Evolutionary conservation across 2,888 invertebrate genomes (phyloP).

Genomic region (Sympetrum striolatum): DNA sequence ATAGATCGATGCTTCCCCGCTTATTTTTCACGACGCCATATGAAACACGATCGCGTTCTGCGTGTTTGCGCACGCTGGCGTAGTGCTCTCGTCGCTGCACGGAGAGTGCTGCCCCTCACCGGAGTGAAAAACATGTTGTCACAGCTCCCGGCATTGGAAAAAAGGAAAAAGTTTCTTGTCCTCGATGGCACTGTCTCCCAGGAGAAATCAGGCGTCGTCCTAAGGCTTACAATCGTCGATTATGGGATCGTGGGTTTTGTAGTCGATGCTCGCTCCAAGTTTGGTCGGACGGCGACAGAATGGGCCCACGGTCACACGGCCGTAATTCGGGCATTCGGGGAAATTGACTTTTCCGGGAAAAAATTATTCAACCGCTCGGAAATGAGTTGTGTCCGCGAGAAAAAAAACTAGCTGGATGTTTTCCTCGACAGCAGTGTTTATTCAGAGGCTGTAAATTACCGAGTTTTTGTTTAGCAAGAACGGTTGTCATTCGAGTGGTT

Average conservation of each 20-base stretch:
- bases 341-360: neutral
- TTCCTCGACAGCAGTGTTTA: no score
- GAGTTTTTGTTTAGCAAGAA: no score
- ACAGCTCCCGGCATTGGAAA: neutral
- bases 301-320: neutral
- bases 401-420: no score
- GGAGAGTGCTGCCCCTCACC: neutral
- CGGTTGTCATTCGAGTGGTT: no score
- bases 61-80: neutral
- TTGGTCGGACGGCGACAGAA: neutral
- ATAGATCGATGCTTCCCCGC: neutral
- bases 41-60: neutral
- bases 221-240: conserved; percentile 10
- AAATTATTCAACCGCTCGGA: neutral
- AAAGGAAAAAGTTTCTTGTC: neutral
- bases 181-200: conserved; percentile 10
- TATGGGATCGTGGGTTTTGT: neutral
- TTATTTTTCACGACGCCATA: neutral
- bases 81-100: neutral
- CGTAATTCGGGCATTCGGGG: neutral
- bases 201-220: conserved; percentile 4
- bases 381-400: no score
- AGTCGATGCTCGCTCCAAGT: neutral
- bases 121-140: neutral
- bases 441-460: no score